These are phyloP conservation scores for Acanthurus lineatus DNA, from an alignment of 2,797 vertebrate genomes.

Conservation along the genomic window DNA sequence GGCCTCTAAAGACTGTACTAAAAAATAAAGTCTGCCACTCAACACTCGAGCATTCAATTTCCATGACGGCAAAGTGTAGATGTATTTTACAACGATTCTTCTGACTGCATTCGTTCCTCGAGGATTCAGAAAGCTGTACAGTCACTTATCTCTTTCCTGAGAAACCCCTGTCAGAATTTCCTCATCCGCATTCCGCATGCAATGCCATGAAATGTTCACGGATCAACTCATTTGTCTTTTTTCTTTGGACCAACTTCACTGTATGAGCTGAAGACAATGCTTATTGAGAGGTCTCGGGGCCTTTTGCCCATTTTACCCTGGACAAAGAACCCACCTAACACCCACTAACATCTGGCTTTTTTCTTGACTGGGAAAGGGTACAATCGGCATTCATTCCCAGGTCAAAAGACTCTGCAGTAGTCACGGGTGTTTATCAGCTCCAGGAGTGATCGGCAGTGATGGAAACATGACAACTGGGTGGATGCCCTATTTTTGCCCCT, in stretches of 20 bases:
- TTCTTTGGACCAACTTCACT: not conserved
- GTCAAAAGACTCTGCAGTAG: no score
- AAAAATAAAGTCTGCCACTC: constrained; percentile 35
- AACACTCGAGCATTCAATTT: constrained; percentile 26
- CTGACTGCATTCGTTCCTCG: constrained; percentile 11
- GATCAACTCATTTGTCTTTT: not conserved
- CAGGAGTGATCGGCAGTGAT: no score
- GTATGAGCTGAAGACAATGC: not conserved
- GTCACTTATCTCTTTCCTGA: constrained; percentile 2
- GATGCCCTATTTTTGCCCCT: no score
- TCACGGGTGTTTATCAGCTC: no score
- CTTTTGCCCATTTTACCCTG: not conserved
- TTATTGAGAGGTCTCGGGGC: constrained; percentile 7
- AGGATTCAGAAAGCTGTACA: constrained; percentile 15
- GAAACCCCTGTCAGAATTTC: constrained; percentile 23
- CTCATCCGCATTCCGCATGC: not conserved
- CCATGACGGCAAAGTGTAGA: constrained; percentile 35
- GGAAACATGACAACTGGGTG: no score
- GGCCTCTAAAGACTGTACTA: constrained; percentile 31
- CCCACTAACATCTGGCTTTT: no score
- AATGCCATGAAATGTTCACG: no score
- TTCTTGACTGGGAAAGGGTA: no score
- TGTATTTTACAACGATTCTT: constrained; percentile 43
- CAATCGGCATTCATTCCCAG: no score
- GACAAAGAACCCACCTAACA: no score